These are phyloP conservation scores for Drosophila persimilis DNA, from an alignment of 1,140 invertebrate genomes.

Conservation along the genomic window DNA sequence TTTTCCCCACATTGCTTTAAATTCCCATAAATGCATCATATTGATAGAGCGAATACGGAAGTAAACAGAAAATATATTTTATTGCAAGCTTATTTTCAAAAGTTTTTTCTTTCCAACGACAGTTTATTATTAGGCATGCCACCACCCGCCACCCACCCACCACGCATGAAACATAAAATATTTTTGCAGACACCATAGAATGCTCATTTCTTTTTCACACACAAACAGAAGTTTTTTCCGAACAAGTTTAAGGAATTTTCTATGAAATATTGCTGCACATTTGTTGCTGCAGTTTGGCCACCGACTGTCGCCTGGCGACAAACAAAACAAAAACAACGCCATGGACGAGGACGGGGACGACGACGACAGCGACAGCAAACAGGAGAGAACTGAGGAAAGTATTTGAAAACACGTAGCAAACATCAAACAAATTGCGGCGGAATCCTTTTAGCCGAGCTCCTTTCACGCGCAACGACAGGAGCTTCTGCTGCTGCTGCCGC, in stretches of 20 bases:
- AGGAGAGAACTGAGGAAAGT: slow-evolving; percentile 53
- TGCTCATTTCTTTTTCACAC: slow-evolving; percentile 40
- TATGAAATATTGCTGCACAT: slow-evolving; percentile 42
- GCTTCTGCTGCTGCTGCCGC: slow-evolving; percentile 41
- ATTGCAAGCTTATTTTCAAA: slow-evolving; percentile 27
- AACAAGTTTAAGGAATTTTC: slow-evolving; percentile 48
- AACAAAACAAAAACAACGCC: no score
- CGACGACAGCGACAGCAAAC: background rate
- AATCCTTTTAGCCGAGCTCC: slow-evolving; percentile 76
- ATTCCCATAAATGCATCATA: slow-evolving; percentile 31
- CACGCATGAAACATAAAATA: slow-evolving; percentile 21
- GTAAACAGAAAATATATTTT: slow-evolving; percentile 33
- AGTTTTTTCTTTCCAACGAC: slow-evolving; percentile 8
- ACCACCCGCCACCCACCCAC: background rate
- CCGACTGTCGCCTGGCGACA: slow-evolving; percentile 50
- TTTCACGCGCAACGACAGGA: slow-evolving; percentile 57
- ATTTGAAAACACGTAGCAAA: slow-evolving; percentile 80
- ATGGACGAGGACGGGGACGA: background rate
- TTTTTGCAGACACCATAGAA: slow-evolving; percentile 24
- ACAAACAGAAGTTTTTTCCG: slow-evolving; percentile 17
- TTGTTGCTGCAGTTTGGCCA: slow-evolving; percentile 46
- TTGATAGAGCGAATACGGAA: slow-evolving; percentile 3
- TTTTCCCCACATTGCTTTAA: slow-evolving; percentile 18
- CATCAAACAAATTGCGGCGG: slow-evolving; percentile 79
- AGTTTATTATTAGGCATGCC: slow-evolving; percentile 39